Evolutionary conservation across 2,113 vertebrate species (phyloP).

Genomic region (Pseudopipra pipra): DNA sequence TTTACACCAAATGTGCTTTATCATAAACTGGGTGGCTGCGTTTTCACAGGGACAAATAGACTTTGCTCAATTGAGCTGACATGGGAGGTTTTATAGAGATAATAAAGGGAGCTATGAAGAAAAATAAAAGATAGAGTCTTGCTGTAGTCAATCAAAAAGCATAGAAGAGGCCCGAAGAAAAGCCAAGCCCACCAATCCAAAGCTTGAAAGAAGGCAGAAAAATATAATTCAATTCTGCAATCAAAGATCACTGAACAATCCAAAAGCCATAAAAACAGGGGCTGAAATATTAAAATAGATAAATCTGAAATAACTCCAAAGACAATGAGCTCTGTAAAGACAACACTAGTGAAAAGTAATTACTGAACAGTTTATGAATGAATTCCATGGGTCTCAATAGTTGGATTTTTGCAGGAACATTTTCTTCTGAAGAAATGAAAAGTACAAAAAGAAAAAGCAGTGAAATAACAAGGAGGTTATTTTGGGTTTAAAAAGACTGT

Average conservation of each 20-base stretch:
- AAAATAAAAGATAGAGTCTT: background rate
- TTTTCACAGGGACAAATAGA: background rate
- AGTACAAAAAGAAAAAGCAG: background rate
- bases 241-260: background rate
- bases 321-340: background rate
- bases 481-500: background rate
- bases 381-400: background rate
- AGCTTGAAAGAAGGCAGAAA: background rate
- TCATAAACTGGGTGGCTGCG: background rate
- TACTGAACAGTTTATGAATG: background rate
- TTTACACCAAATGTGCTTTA: background rate
- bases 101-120: constrained; percentile 15
- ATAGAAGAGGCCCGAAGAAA: background rate
- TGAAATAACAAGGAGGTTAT: background rate
- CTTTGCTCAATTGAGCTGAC: background rate
- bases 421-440: background rate
- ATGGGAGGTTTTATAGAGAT: background rate
- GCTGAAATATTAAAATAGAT: background rate
- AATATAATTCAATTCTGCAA: background rate
- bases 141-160: constrained; percentile 3
- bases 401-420: background rate
- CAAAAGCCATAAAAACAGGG: background rate
- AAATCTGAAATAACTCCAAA: background rate
- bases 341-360: background rate
- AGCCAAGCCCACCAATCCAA: background rate